Conservation (phyloP, 23 tunicate genomes). For the Styela clava region DNA sequence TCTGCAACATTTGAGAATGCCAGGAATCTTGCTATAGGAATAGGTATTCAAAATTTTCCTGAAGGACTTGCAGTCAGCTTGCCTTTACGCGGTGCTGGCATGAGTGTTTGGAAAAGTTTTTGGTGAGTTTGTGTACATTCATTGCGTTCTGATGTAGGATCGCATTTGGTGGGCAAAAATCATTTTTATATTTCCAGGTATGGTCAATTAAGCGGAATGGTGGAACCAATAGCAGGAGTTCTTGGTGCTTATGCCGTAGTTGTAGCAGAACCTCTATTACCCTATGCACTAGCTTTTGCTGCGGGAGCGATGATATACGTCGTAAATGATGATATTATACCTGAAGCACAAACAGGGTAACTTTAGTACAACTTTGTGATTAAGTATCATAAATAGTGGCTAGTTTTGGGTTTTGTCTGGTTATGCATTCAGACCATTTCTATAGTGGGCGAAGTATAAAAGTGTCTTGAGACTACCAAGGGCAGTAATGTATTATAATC, state of each 20-base stretch:
- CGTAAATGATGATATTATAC: slow-evolving; percentile 94
- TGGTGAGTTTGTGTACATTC: slow-evolving; percentile 32
- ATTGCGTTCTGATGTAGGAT: too few relatives aligned
- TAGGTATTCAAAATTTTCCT: slow-evolving; percentile 97
- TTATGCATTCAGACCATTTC: too few relatives aligned
- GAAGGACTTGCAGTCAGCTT: slow-evolving; percentile 97
- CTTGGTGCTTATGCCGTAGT: slow-evolving; percentile 72
- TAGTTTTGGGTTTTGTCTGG: too few relatives aligned
- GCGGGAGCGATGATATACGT: slow-evolving; percentile 88
- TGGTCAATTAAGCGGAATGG: slow-evolving; percentile 98
- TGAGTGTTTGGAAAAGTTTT: slow-evolving; percentile 73
- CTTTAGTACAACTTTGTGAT: too few relatives aligned
- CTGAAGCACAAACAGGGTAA: slow-evolving; percentile 75
- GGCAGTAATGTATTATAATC: too few relatives aligned
- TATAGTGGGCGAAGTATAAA: too few relatives aligned
- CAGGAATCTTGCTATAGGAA: slow-evolving; percentile 80
- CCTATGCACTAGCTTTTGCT: slow-evolving; percentile 95
- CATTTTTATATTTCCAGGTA: slow-evolving; percentile 34
- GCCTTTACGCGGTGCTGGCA: slow-evolving; percentile 91
- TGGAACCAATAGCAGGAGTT: slow-evolving; percentile 96
- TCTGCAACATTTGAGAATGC: slow-evolving; percentile 84
- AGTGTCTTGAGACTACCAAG: too few relatives aligned
- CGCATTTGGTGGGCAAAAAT: too few relatives aligned
- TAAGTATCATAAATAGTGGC: too few relatives aligned
- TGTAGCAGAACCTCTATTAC: slow-evolving; percentile 75